A percentile compares a stretch with the other conserved stretches of the same genome.
phyloP scores from a whole-genome alignment of 2,888 invertebrate genomes.

The Morpho helenor region DNA sequence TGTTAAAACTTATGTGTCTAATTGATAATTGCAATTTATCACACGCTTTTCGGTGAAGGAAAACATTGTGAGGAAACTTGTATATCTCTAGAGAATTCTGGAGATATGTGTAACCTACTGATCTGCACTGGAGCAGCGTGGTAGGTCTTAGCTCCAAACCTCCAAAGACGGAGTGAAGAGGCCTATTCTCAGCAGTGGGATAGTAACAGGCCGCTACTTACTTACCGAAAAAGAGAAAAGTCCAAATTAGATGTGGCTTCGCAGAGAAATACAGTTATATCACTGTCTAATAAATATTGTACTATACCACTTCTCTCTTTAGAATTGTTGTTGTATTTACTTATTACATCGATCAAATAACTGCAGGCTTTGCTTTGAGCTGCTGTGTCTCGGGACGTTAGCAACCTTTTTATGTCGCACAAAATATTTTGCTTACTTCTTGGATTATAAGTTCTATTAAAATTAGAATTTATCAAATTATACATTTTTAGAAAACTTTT shows the following conservation, averaged over 20 bases:
- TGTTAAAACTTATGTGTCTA: too few species aligned
- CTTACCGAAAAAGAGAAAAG: conserved; percentile 58
- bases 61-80: too few species aligned
- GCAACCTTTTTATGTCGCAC: conserved; percentile 60
- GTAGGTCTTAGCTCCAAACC: too few species aligned
- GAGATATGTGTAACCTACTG: too few species aligned
- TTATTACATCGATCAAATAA: conserved; percentile 59
- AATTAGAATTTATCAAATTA: conserved; percentile 57
- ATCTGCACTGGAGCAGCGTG: too few species aligned
- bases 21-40: too few species aligned
- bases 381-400: conserved; percentile 59
- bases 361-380: conserved; percentile 65
- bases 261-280: conserved; percentile 65
- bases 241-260: conserved; percentile 69
- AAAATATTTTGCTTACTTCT: conserved; percentile 58
- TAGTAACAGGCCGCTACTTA: too few species aligned
- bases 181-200: too few species aligned
- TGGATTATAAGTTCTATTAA: conserved; percentile 63
- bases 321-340: conserved; percentile 48
- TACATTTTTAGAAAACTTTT: conserved; percentile 39
- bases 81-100: too few species aligned
- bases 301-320: conserved; percentile 49
- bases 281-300: conserved; percentile 62
- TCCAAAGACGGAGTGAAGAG: too few species aligned
- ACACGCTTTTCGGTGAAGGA: too few species aligned